Percentiles rank a stretch among this genome's conserved stretches.
phyloP scores from a whole-genome alignment of 2,113 vertebrate species.

The Platysternon megacephalum region DNA sequence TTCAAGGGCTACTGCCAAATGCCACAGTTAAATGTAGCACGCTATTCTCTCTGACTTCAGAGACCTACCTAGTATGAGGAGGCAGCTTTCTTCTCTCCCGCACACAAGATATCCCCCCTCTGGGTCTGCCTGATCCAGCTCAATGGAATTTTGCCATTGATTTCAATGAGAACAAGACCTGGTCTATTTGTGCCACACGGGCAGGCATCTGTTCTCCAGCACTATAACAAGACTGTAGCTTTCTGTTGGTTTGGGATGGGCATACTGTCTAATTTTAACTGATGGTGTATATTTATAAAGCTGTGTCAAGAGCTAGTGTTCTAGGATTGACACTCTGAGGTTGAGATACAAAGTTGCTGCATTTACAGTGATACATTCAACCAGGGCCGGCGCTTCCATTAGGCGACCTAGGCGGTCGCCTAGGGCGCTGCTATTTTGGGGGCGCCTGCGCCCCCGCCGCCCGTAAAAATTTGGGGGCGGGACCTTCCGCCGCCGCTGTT shows the following conservation, averaged over 20 bases:
- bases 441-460: too few species aligned
- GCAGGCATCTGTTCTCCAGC: fast-evolving
- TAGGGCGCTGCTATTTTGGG: too few species aligned
- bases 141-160: not conserved
- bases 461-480: too few species aligned
- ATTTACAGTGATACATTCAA: not conserved
- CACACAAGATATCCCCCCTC: not conserved
- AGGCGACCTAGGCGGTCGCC: too few species aligned
- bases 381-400: too few species aligned
- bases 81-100: fast-evolving
- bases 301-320: not conserved
- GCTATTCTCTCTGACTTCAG: not conserved
- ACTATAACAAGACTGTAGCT: not conserved
- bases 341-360: not conserved
- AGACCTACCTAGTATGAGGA: not conserved
- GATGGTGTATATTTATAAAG: not conserved
- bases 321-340: not conserved
- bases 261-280: not conserved
- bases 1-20: not conserved
- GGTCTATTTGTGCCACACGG: not conserved
- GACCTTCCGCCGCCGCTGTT: too few species aligned
- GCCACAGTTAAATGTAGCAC: not conserved
- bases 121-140: not conserved
- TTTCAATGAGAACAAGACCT: not conserved
- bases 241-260: not conserved